Evolutionary conservation across 2,797 vertebrate species (phyloP).

Genomic region (Esox masquinongy): DNA sequence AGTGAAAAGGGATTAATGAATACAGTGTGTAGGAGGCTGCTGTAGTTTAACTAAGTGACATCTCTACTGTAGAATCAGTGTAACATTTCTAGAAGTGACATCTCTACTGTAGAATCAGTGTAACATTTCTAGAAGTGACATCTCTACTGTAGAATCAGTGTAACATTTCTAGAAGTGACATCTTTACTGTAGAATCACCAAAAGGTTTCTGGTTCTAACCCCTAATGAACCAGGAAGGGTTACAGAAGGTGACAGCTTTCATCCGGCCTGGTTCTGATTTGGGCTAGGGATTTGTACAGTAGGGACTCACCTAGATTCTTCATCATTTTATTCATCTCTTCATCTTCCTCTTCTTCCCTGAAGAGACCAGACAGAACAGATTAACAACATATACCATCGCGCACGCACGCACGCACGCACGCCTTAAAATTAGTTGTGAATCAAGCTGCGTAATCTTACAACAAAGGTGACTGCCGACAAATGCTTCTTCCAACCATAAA

Average conservation of each 20-base stretch:
- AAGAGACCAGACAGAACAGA: conserved; percentile 28
- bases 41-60: too few relatives aligned
- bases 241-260: neutral
- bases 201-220: too few relatives aligned
- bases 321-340: conserved; percentile 86
- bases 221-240: neutral
- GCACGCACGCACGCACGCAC: conserved; percentile 5
- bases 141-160: neutral
- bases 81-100: neutral
- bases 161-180: neutral
- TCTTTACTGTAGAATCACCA: too few relatives aligned
- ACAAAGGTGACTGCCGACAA: too few relatives aligned
- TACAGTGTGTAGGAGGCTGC: too few relatives aligned
- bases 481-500: too few relatives aligned
- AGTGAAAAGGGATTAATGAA: too few relatives aligned
- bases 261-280: neutral
- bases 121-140: neutral
- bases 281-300: neutral
- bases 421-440: too few relatives aligned
- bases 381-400: neutral
- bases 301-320: conserved; percentile 80
- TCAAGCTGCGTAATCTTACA: too few relatives aligned
- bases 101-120: too few relatives aligned
- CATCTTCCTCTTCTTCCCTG: conserved; percentile 93
- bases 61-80: neutral